Conservation (phyloP, 1,140 invertebrate species). For the Drosophila malerkotliana region DNA sequence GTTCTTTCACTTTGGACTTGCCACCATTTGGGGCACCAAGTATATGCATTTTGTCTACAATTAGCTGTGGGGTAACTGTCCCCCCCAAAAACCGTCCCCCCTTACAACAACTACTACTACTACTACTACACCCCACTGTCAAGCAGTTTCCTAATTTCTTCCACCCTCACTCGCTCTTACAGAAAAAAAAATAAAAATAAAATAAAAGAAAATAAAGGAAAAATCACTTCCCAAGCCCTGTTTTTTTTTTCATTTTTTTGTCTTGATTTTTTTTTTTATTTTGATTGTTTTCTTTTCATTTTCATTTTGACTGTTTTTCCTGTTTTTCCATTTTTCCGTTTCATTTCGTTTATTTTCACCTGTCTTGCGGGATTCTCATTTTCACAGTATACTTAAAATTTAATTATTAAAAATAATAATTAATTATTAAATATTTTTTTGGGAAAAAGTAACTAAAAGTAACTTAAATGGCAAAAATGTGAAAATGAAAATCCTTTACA, state of each 20-base stretch:
- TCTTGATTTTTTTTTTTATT: neutral
- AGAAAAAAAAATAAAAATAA: neutral
- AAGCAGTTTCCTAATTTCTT: neutral
- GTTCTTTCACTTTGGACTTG: conserved; percentile 9
- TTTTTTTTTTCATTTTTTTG: conserved; percentile 5
- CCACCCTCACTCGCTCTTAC: conserved; percentile 1
- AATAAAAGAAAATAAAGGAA: neutral
- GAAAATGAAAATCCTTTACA: conserved; percentile 6
- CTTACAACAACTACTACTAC: neutral
- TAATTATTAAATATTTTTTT: too few species aligned
- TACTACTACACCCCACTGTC: neutral
- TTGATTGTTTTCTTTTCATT: conserved; percentile 11
- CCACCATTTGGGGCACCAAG: conserved; percentile 10
- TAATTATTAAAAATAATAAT: too few species aligned
- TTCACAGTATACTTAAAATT: conserved; percentile 5
- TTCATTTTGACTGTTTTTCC: conserved; percentile 2
- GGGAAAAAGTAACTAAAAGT: too few species aligned
- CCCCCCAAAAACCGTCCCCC: neutral
- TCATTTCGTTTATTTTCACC: neutral
- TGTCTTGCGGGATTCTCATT: conserved; percentile 11
- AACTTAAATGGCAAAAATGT: neutral
- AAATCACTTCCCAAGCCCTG: conserved; percentile 2
- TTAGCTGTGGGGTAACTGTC: conserved; percentile 16
- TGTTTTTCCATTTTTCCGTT: conserved; percentile 3
- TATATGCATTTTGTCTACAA: conserved; percentile 12